Percentiles rank a stretch among this genome's conserved stretches.
phyloP scores from a whole-genome alignment of 2,888 invertebrate genomes.

The Zele albiditarsus region DNA sequence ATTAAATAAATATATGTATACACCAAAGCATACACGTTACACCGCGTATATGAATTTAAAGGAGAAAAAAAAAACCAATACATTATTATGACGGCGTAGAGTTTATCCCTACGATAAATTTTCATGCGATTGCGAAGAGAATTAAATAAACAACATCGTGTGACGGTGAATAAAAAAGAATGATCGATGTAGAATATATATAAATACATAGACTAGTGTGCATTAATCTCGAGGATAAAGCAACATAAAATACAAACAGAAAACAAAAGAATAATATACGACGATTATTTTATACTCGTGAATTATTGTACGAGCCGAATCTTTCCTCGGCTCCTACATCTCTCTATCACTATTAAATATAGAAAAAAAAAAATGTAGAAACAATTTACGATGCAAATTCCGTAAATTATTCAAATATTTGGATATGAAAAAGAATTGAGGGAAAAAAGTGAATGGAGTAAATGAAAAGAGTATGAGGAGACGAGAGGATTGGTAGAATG shows the following conservation, averaged over 20 bases:
- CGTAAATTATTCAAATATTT: neutral
- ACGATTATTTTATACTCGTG: constrained; percentile 24
- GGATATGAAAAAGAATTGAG: neutral
- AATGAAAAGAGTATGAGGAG: neutral
- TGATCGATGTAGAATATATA: constrained; percentile 36
- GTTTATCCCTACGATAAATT: neutral
- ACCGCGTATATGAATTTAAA: neutral
- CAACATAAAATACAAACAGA: neutral
- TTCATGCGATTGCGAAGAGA: neutral
- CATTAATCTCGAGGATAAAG: constrained; percentile 35
- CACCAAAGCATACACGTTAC: constrained; percentile 29
- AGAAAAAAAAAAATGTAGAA: neutral
- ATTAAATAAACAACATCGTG: too few relatives aligned
- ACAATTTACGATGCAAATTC: neutral
- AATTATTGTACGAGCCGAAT: constrained; percentile 51
- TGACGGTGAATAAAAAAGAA: constrained; percentile 9
- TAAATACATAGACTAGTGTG: constrained; percentile 44
- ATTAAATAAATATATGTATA: constrained; percentile 51
- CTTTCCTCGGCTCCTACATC: constrained; percentile 25
- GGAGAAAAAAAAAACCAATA: constrained; percentile 40
- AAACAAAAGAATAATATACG: neutral
- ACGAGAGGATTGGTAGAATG: constrained; percentile 1
- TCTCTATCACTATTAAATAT: neutral
- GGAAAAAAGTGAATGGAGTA: constrained; percentile 4
- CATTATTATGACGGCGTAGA: neutral